Conservation (phyloP, 2,888 invertebrate genomes). For the Aleiodes leptofemur region DNA sequence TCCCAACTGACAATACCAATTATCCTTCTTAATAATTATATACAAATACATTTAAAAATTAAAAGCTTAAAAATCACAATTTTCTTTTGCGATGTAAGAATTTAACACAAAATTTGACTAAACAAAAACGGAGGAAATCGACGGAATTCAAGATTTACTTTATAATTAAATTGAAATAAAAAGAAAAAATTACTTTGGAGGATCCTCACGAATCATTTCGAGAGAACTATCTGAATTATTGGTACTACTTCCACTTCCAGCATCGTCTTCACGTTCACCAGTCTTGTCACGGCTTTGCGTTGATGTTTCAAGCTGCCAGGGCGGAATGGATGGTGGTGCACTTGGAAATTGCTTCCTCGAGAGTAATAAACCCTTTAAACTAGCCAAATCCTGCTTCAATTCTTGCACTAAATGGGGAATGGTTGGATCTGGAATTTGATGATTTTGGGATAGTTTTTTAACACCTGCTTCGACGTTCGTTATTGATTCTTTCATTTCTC, state of each 20-base stretch:
- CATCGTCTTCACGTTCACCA: conserved; percentile 72
- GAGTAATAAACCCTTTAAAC: conserved; percentile 71
- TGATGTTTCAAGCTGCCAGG: conserved; percentile 83
- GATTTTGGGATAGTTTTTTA: conserved; percentile 73
- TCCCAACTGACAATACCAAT: conserved; percentile 14
- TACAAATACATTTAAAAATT: conserved; percentile 1
- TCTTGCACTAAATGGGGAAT: conserved; percentile 71
- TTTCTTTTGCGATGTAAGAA: too few relatives aligned
- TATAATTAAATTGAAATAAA: conserved; percentile 47
- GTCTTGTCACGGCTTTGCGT: conserved; percentile 68
- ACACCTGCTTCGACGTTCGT: conserved; percentile 82
- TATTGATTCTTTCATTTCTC: conserved; percentile 81
- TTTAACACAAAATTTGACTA: too few relatives aligned
- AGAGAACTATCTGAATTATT: conserved; percentile 76
- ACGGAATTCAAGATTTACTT: conserved; percentile 20
- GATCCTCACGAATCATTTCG: conserved; percentile 75
- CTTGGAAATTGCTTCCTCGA: conserved; percentile 87
- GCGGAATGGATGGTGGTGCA: conserved; percentile 83
- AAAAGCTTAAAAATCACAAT: too few relatives aligned
- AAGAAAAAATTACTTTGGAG: conserved; percentile 65
- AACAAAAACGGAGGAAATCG: not conserved
- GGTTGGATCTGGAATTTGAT: conserved; percentile 63
- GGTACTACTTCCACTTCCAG: conserved; percentile 74
- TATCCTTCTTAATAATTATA: conserved; percentile 9
- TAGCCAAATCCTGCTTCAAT: conserved; percentile 72